Evolutionary conservation across 2,888 invertebrate genomes (phyloP), one percentile per base, ranked within the genome.

Genomic region (Osmoderma eremita): DNA sequence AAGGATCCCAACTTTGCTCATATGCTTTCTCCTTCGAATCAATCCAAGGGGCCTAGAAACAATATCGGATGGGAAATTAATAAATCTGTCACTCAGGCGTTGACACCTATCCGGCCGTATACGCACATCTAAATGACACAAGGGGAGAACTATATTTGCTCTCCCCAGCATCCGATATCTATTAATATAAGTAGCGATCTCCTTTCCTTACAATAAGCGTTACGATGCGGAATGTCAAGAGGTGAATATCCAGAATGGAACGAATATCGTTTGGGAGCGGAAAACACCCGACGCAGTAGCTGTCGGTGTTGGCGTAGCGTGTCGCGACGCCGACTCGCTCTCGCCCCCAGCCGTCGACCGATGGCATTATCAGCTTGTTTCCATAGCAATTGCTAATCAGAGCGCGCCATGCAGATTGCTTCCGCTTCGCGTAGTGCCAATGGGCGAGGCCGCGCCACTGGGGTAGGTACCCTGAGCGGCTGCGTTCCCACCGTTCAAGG

Each of bases 51-150:
- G 42, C 24, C 8, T 30, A 76, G 77, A 70, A 74, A 72, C 68
- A 71, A 69, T 73, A 73, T 74, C 82, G 82, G 84, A 86, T 85
- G 86, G 85, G 85, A 88, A 89, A 89, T 89, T 89, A 89, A 89
- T 89, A 89, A 89, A 89, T 88, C 88, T 88, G 89, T 89, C 89
- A 88, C 87, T 88, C 58, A 38, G 58, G 67, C 72, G 58, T 20
- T 24, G 50, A 58, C 58, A 18, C 17, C 30, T 13, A n/a, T n/a
- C n/a, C n/a, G n/a, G n/a, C 13, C 82, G 82, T 81, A 80, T 79
- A 81, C 80, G 81, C 81, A 81, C 69, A 71, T 71, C 73, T 73
- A 74, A 83, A 83, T 83, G 71, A 5, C 24, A 24, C 5, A 24
- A 8, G 10, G 10, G 30, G 30, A 1, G 10, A 5, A 1, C 30